Conservation (phyloP, 2,888 invertebrate genomes). For the Rhagonycha fulva region DNA sequence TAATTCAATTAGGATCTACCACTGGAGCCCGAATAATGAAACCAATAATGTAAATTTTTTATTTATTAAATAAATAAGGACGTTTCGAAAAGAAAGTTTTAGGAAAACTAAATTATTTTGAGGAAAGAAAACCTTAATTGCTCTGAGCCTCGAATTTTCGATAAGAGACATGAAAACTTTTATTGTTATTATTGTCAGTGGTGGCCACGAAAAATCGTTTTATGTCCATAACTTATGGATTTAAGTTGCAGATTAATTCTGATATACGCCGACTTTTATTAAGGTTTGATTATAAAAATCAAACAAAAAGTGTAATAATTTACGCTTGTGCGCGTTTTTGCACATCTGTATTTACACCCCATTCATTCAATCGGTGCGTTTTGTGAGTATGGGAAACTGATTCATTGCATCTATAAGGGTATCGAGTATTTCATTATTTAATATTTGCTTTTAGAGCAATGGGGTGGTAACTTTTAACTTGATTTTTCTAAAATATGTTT, state of each 20-base stretch:
- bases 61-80: background rate
- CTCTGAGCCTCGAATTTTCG: background rate
- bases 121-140: background rate
- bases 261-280: conserved; percentile 2
- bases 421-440: background rate
- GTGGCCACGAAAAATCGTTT: background rate
- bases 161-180: background rate
- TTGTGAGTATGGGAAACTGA: conserved; percentile 16
- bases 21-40: background rate
- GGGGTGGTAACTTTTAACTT: background rate
- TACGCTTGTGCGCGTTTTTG: conserved; percentile 26
- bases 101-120: background rate
- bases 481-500: background rate
- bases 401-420: conserved; percentile 6
- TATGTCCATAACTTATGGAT: background rate
- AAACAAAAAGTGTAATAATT: conserved; percentile 27
- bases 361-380: conserved; percentile 17
- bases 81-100: background rate
- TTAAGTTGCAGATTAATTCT: conserved; percentile 1
- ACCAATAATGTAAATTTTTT: background rate
- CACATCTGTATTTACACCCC: conserved; percentile 27
- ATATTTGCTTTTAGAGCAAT: background rate
- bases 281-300: conserved; percentile 12
- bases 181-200: background rate
- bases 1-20: background rate